Percentiles rank a stretch among this genome's conserved stretches.
Conservation (phyloP, 2,888 invertebrate genomes). For the Agrochola circellaris region DNA sequence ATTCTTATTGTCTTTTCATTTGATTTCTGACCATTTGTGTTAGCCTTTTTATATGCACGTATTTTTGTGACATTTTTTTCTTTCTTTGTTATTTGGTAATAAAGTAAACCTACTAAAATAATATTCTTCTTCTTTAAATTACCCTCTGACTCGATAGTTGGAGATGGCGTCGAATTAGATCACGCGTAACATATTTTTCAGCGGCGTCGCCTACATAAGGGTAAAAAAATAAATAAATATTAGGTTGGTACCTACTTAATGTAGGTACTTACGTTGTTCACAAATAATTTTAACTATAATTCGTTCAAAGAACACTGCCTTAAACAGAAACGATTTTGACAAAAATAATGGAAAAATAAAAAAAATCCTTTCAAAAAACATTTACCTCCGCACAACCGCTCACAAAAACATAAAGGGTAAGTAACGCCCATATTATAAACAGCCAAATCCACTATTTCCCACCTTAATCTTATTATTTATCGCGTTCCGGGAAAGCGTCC, state of each 20-base stretch:
- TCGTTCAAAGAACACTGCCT: neutral
- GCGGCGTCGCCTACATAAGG: too few relatives aligned
- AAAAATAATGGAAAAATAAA: neutral
- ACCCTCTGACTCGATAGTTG: neutral
- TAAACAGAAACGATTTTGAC: neutral
- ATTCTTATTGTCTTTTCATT: neutral
- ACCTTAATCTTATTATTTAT: slow-evolving; percentile 90
- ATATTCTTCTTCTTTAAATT: too few relatives aligned
- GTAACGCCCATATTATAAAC: slow-evolving; percentile 70
- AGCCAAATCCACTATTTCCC: slow-evolving; percentile 78
- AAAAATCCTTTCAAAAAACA: slow-evolving; percentile 37
- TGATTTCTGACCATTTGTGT: neutral
- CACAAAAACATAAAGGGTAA: slow-evolving; percentile 63
- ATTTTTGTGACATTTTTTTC: neutral
- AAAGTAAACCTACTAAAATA: too few relatives aligned
- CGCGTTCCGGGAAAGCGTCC: slow-evolving; percentile 81
- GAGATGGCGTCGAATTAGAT: neutral
- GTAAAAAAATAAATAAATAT: neutral
- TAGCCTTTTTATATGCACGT: neutral
- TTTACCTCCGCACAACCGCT: slow-evolving; percentile 24
- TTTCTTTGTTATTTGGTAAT: neutral
- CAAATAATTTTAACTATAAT: neutral
- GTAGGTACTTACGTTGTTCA: neutral
- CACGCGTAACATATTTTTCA: neutral
- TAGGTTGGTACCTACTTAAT: neutral